phyloP scores from a whole-genome alignment of 2,797 vertebrate genomes.

The Pantherophis alleghaniensis region DNA sequence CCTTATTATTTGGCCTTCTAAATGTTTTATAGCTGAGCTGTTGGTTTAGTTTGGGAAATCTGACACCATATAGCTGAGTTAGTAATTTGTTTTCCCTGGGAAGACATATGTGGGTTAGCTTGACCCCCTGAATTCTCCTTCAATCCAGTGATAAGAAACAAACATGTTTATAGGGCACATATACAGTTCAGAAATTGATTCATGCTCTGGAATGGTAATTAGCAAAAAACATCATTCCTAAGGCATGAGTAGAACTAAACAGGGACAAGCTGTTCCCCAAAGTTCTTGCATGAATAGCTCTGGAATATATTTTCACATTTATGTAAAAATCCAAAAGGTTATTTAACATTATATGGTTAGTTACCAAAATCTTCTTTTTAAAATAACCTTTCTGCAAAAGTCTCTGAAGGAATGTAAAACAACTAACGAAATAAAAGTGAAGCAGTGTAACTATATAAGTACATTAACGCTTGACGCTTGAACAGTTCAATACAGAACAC shows the following conservation, averaged over 20 bases:
- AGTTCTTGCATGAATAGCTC: not conserved
- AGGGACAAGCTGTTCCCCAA: not conserved
- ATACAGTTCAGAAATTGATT: not conserved
- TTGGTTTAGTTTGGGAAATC: not conserved
- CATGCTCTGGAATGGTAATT: not conserved
- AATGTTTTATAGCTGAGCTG: not conserved
- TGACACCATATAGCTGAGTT: not conserved
- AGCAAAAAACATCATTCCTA: not conserved
- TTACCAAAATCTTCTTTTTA: not conserved
- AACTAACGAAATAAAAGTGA: not conserved
- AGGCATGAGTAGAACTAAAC: not conserved
- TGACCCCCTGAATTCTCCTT: not conserved
- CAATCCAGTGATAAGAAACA: not conserved
- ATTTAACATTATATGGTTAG: not conserved
- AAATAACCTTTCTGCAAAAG: not conserved
- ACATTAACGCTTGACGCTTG: not conserved
- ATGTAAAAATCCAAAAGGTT: not conserved
- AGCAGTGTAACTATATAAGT: not conserved
- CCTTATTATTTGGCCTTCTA: not conserved
- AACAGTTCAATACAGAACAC: not conserved
- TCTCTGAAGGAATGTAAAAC: not conserved
- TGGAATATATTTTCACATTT: not conserved
- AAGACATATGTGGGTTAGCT: not conserved
- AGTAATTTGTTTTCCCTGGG: not conserved
- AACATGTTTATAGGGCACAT: not conserved